Base-by-base conservation (phyloP, 1,140 invertebrate genomes). In the Drosophila willistoni region DNA sequence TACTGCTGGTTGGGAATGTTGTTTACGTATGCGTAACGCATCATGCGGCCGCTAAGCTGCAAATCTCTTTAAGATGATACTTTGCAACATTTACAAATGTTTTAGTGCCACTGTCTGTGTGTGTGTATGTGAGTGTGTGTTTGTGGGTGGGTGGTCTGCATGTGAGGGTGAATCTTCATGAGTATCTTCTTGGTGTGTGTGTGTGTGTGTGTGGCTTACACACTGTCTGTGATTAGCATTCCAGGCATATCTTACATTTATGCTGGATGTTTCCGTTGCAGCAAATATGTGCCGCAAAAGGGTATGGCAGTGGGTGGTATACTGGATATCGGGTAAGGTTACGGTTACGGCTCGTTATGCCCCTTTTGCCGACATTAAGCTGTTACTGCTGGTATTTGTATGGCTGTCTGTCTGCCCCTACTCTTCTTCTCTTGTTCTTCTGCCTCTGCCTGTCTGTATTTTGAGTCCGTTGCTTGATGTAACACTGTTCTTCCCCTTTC, bases 11-110 rank as follows among this genome's bases (percentile, higher is more conserved):
- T 71, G 72, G 64, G 67, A 51, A 55, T 68, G 70, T 83, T 87
- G 77, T 81, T 89, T 89, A 89, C 57, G 85, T 89, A 89, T 89
- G 84, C 84, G 85, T 90, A 70, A 90, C 84, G 84, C 85, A 89
- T 89, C 73, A 64, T 73, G 84, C 61, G 85, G 84, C 81, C 80
- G 84, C 84, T 89, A 89, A 89, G 84, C 84, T 89, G 84, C 84
- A 89, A 89, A 89, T 89, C 84, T 89, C 84, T 89, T 89, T 89
- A 89, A 89, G 84, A 89, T 89, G 84, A 89, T 89, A 89, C 84
- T 89, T 89, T 89, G 85, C 80, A 89, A 90, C 84, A 89, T 89
- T 89, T 89, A 89, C 84, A 89, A 89, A 89, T 89, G 84, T 89
- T 89, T 89, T 81, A 89, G 74, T 80, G 73, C 71, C 73, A 68